These are phyloP conservation scores for Sinonovacula constricta DNA, from an alignment of 1,140 invertebrate genomes.

Conservation along the genomic window DNA sequence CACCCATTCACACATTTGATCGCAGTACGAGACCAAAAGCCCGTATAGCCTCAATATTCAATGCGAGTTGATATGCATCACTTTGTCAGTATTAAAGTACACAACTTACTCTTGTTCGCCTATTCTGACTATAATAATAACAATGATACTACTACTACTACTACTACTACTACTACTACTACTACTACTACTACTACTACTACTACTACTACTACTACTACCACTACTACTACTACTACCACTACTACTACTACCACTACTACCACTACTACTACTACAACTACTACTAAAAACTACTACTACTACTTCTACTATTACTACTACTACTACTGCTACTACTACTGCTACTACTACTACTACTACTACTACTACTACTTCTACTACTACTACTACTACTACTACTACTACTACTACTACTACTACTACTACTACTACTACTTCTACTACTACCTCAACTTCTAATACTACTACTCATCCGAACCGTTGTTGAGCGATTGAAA, in stretches of 20 bases:
- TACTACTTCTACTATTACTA: constrained; percentile 42
- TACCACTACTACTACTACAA: constrained; percentile 41
- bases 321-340: constrained; percentile 48
- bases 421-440: constrained; percentile 53
- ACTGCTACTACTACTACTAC: constrained; percentile 47
- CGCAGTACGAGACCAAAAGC: no score
- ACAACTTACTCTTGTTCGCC: no score
- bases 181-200: constrained; percentile 54
- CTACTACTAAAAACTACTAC: constrained; percentile 23
- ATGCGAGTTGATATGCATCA: no score
- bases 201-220: constrained; percentile 54
- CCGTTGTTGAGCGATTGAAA: no score
- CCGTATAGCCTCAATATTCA: no score
- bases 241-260: constrained; percentile 21
- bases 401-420: constrained; percentile 54
- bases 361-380: constrained; percentile 50
- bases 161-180: constrained; percentile 54
- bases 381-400: constrained; percentile 54
- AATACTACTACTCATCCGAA: no score
- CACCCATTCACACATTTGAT: no score
- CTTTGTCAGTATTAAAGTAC: no score
- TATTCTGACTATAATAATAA: no score
- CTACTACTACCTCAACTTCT: no score
- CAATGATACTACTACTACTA: constrained; percentile 50
- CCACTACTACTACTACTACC: no score